Base-by-base conservation (phyloP, 2,113 vertebrate species). In the Phrynocephalus versicolor region DNA sequence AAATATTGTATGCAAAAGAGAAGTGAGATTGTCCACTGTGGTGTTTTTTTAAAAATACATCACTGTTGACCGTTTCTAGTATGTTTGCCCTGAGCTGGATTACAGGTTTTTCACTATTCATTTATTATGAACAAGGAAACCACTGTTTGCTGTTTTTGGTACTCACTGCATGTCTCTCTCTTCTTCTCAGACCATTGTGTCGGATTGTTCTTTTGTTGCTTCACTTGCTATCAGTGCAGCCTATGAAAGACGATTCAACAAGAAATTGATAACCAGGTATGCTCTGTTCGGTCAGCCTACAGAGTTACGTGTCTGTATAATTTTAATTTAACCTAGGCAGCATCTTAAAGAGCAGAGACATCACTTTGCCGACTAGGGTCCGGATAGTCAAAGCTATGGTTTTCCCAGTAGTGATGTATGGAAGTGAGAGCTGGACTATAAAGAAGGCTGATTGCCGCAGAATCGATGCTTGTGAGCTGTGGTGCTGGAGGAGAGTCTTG, bases 201-300 rank as follows among this genome's bases (percentile, higher is more conserved):
- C 98, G 23, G 98, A 99, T 94, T 99, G 99, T 89, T 99, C 99
- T 1, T 99, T 99, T 0, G 98, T 99, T 92, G 98, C 99, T 14
- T 99, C 99, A 0, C 93, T 99, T 45, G 99, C 99, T 89, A 99
- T 99, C 94, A 99, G 98, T 70, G 99, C 99, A 19, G 98, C 99
- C 1, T 99, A 99, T 87, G 98, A 99, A 93, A 97, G 98, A 90
- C 97, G 98, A 37, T 99, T 98, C 67, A 99, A 96, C 96, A 99
- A 99, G 96, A 99, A 99, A 72, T 92, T 99, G 85, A 99, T 99
- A 93, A 99, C 98, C 51, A 99, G 99, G 99, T 99, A 95, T 60
- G 87, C 21, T 78, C 76, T 88, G 4, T 84, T 60, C 55, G 39
- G 1, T 41, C 57, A 51, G 9, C 10, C 1, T 80, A 21, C 39